Evolutionary conservation across 2,888 invertebrate species (phyloP).

Genomic region (Eretmocerus hayati): DNA sequence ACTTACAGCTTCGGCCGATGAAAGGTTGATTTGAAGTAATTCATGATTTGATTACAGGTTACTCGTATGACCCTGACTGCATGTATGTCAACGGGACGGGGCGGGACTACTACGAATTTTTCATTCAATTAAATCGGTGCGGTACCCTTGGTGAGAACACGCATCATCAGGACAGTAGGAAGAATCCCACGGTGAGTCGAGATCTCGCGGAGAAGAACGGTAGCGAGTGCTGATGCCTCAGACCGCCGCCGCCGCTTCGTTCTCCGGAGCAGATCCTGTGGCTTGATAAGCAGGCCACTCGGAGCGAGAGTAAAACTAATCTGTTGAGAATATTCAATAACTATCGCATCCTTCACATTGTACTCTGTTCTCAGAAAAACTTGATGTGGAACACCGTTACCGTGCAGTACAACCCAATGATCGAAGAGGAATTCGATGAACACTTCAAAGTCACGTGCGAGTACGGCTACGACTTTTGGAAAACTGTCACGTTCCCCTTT

Average conservation of each 20-base stretch:
- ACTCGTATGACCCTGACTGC: slow-evolving; percentile 89
- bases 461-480: slow-evolving; percentile 95
- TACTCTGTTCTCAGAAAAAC: slow-evolving; percentile 62
- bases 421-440: slow-evolving; percentile 90
- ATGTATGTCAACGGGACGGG: slow-evolving; percentile 93
- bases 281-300: no score
- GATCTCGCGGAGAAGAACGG: no score
- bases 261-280: no score
- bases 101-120: slow-evolving; percentile 86
- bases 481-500: slow-evolving; percentile 91
- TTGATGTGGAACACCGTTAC: slow-evolving; percentile 96
- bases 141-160: slow-evolving; percentile 86
- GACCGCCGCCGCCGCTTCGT: no score
- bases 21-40: no score
- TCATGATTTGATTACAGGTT: slow-evolving; percentile 61
- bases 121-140: slow-evolving; percentile 85
- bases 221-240: no score
- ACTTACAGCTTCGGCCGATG: no score
- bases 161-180: slow-evolving; percentile 74
- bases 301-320: no score
- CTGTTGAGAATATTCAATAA: no score
- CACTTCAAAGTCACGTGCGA: slow-evolving; percentile 95
- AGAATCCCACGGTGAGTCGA: slow-evolving; percentile 77
- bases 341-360: neutral
- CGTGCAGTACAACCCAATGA: slow-evolving; percentile 86